phyloP scores from a whole-genome alignment of 2,797 vertebrate species.

The Thunnus albacares region DNA sequence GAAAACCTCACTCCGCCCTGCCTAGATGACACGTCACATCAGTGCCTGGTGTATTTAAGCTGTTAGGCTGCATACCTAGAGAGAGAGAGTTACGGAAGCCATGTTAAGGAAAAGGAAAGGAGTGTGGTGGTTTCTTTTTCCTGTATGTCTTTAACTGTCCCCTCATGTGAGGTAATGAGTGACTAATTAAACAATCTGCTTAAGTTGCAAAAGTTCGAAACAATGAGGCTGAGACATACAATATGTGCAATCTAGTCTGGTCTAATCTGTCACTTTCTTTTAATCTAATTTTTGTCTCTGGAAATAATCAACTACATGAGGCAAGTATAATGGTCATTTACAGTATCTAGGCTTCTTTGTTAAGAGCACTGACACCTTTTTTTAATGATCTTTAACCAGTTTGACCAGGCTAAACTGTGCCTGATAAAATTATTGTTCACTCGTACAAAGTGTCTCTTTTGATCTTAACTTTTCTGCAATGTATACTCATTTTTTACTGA shows the following conservation, averaged over 20 bases:
- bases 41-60: no score
- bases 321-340: not conserved
- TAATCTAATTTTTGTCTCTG: no score
- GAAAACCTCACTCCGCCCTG: no score
- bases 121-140: not conserved
- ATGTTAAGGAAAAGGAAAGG: not conserved
- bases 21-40: no score
- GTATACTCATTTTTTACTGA: not conserved
- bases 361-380: not conserved
- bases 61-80: conserved; percentile 26
- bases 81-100: not conserved
- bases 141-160: not conserved
- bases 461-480: not conserved
- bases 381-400: no score
- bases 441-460: not conserved
- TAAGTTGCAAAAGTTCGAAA: not conserved
- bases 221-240: no score
- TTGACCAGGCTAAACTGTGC: not conserved
- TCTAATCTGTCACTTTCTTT: not conserved
- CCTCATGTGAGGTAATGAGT: not conserved
- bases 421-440: not conserved
- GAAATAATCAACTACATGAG: not conserved
- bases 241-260: not conserved
- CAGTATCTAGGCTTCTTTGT: not conserved
- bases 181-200: conserved; percentile 40